Percentiles rank a stretch among this genome's conserved stretches.
Evolutionary conservation across 1,140 invertebrate species (phyloP).

Genomic region (Atta texana): DNA sequence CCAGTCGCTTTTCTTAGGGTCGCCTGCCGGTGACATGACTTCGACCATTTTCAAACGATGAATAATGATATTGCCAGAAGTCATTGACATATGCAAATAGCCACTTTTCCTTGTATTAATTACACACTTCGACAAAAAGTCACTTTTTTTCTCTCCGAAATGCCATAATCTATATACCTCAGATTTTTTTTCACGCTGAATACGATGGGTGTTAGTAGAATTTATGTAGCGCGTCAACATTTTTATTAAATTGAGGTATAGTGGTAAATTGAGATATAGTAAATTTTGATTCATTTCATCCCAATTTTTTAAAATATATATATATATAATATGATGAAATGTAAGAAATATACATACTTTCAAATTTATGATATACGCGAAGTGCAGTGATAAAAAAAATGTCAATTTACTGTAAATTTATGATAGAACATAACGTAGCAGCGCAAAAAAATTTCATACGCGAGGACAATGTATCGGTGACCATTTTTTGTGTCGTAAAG

Average conservation of each 20-base stretch:
- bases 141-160: too few relatives aligned
- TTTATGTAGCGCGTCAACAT: too few relatives aligned
- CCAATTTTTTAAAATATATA: too few relatives aligned
- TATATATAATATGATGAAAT: neutral
- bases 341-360: neutral
- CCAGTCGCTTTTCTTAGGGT: constrained; percentile 11
- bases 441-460: constrained; percentile 32
- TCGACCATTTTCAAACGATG: neutral
- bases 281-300: too few relatives aligned
- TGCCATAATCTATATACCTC: too few relatives aligned
- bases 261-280: too few relatives aligned
- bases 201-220: too few relatives aligned
- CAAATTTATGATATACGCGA: constrained; percentile 8
- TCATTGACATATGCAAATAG: constrained; percentile 49
- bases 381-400: constrained; percentile 25
- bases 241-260: too few relatives aligned
- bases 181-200: too few relatives aligned
- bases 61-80: neutral
- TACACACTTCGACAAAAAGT: neutral
- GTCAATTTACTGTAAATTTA: constrained; percentile 26
- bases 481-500: constrained; percentile 41
- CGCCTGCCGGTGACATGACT: neutral
- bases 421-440: constrained; percentile 10
- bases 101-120: constrained; percentile 37
- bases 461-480: constrained; percentile 27